Conservation (phyloP, 2,888 invertebrate species). For the Parnassius smintheus region DNA sequence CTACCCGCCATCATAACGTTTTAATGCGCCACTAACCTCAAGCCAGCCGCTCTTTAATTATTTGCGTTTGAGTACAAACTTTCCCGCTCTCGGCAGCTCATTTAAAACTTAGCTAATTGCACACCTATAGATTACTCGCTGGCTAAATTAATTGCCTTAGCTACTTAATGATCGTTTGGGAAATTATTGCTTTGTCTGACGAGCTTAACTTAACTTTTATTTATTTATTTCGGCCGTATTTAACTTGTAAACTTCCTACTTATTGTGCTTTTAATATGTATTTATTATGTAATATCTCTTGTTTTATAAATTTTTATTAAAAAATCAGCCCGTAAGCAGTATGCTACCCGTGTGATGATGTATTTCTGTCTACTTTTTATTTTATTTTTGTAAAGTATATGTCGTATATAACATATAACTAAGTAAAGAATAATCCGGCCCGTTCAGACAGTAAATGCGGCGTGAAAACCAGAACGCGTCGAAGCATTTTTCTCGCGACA, state of each 20-base stretch:
- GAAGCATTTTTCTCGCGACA: conserved; percentile 70
- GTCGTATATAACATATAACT: conserved; percentile 46
- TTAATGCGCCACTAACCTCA: conserved; percentile 52
- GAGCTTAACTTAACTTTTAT: too few relatives aligned
- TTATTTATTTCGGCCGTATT: too few relatives aligned
- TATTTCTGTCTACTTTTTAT: too few relatives aligned
- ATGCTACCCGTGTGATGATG: too few relatives aligned
- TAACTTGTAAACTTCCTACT: too few relatives aligned
- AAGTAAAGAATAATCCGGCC: conserved; percentile 67
- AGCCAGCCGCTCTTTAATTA: conserved; percentile 60
- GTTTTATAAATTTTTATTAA: too few relatives aligned
- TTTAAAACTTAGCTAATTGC: background rate
- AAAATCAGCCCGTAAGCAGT: too few relatives aligned
- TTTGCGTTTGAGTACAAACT: conserved; percentile 44
- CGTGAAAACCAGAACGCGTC: conserved; percentile 68
- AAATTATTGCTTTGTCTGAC: background rate
- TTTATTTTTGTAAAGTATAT: too few relatives aligned
- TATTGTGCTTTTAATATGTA: too few relatives aligned
- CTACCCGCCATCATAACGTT: conserved; percentile 49
- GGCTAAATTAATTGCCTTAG: background rate
- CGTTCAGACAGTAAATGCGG: conserved; percentile 69
- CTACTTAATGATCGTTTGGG: background rate
- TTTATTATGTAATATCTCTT: too few relatives aligned
- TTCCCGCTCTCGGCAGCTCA: background rate
- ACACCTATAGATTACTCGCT: background rate